Base-by-base conservation (phyloP, 2,888 invertebrate genomes). In the Dryobota labecula region DNA sequence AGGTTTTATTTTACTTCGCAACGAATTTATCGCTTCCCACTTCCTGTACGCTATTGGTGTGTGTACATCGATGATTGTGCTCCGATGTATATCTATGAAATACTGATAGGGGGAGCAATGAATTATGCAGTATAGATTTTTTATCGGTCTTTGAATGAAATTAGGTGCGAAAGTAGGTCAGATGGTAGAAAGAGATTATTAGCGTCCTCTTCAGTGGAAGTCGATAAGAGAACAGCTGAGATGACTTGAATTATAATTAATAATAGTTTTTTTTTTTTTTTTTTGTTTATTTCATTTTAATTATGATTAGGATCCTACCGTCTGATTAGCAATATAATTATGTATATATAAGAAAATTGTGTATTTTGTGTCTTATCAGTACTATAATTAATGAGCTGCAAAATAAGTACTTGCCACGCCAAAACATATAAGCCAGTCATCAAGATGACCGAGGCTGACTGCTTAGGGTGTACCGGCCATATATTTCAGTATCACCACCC, bases 1-100 rank as follows among this genome's bases (percentile, higher is more conserved):
- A 90, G 90, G 92, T 93, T 93, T 93, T 93, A 93, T 93, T 93
- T 93, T 92, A 92, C 93, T 92, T 91, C 87, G 87, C 85, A 85
- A 84, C 83, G 80, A 90, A 93, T 93, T 93, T 93, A 93, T 93
- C 89, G 91, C 82, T 90, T 88, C 88, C 90, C 88, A 86, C 89
- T 90, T 93, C 93, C 93, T 88, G 87, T 81, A 70, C 80, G 84
- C 79, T 81, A 84, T 84, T 82, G 86, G 87, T 85, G 87, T 81
- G 76, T 73, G 62, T 85, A 86, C 83, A 84, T 84, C 85, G 86
- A 84, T 86, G 83, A 74, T 79, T 85, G 75, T 87, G 81, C 78
- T 76, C 67, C 84, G 87, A 88, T 91, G 86, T 87, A 84, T 90
- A 82, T 79, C 81, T 80, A 36, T 83, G 68, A 85, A 82, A 76